Evolutionary conservation across 2,888 invertebrate species (phyloP).

Genomic region (Metellina segmentata): DNA sequence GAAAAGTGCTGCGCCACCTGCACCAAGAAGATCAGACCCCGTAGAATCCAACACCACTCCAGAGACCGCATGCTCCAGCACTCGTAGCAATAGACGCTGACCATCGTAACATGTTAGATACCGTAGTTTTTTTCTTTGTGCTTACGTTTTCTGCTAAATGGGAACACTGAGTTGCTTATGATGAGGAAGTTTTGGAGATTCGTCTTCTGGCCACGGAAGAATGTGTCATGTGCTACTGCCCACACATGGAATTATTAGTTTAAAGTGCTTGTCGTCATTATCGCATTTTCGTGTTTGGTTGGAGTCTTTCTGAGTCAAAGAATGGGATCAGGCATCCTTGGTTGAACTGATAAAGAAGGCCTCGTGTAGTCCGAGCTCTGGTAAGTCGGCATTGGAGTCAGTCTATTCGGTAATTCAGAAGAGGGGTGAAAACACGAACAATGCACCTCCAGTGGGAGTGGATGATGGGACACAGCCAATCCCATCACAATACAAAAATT

Average conservation of each 20-base stretch:
- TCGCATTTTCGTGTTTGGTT: too few relatives aligned
- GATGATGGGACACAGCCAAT: too few relatives aligned
- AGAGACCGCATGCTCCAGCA: not conserved
- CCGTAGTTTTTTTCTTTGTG: not conserved
- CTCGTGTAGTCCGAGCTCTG: not conserved
- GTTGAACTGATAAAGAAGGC: not conserved
- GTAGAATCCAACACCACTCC: conserved; percentile 19
- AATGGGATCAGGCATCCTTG: not conserved
- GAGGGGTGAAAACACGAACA: too few relatives aligned
- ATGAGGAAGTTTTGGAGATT: not conserved
- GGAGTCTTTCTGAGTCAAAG: not conserved
- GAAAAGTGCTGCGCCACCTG: conserved; percentile 79
- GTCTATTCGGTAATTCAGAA: too few relatives aligned
- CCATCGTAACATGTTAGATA: not conserved
- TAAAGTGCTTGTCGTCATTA: not conserved
- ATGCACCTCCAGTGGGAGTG: too few relatives aligned
- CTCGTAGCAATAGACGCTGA: conserved; percentile 8
- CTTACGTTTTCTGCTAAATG: not conserved
- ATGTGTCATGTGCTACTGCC: not conserved
- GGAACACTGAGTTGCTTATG: not conserved
- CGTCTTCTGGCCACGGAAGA: not conserved
- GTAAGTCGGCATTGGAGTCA: not conserved
- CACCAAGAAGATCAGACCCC: conserved; percentile 74
- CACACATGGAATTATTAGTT: not conserved
- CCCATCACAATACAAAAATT: too few relatives aligned